phyloP scores from a whole-genome alignment of 2,113 vertebrate genomes.

The Cranoglanis bouderius region DNA sequence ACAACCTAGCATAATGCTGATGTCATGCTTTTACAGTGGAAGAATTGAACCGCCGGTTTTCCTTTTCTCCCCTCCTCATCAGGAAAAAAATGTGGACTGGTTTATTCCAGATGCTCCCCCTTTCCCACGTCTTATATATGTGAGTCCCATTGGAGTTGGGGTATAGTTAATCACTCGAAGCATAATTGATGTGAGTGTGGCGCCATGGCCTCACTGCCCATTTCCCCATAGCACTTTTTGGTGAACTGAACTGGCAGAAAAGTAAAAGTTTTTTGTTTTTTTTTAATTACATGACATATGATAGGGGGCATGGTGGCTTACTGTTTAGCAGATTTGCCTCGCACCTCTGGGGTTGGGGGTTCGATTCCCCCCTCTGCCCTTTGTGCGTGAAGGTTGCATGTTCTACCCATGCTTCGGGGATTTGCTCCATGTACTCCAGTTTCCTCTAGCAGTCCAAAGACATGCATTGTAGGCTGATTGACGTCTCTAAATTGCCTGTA shows the following conservation, averaged over 20 bases:
- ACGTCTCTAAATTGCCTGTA: too few species aligned
- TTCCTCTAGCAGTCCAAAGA: too few species aligned
- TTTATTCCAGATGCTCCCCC: conserved; percentile 63
- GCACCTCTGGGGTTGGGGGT: too few species aligned
- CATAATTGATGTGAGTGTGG: conserved; percentile 47
- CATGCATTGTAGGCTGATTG: too few species aligned
- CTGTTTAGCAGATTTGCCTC: too few species aligned
- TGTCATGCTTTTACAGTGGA: conserved; percentile 67
- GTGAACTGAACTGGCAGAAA: conserved; percentile 42
- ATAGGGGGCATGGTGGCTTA: neutral
- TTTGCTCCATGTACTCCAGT: too few species aligned
- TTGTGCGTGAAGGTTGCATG: too few species aligned
- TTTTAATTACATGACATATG: conserved; percentile 37
- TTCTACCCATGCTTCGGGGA: too few species aligned
- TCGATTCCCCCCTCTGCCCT: too few species aligned
- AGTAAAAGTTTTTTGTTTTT: conserved; percentile 13
- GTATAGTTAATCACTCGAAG: conserved; percentile 23
- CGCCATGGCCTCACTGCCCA: conserved; percentile 55
- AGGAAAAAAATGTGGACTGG: conserved; percentile 29
- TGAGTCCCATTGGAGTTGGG: conserved; percentile 19
- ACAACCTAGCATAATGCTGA: conserved; percentile 58
- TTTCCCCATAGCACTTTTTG: conserved; percentile 59
- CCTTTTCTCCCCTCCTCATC: conserved; percentile 55
- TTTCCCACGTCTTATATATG: conserved; percentile 55
- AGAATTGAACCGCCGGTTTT: conserved; percentile 43